Base-by-base conservation (phyloP, 2,797 vertebrate species). In the Falco peregrinus region DNA sequence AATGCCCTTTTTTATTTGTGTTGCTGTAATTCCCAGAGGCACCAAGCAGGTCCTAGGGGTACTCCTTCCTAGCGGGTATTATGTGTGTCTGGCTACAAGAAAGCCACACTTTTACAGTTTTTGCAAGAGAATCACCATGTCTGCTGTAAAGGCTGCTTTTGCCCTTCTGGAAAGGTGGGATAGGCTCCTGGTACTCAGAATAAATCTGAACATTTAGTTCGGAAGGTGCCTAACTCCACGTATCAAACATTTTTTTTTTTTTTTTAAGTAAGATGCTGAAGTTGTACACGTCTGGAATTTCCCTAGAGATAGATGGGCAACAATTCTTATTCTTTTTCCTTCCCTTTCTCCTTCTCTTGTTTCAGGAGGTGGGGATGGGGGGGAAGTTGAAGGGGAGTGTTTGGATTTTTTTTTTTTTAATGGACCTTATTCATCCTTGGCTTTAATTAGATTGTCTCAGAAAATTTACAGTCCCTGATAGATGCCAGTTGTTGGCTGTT, bases 401-500 rank as follows among this genome's bases (percentile, higher is more conserved):
- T 29, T 50, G 15, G 8, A 14, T 2, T 0, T 19, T 33, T 63
- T 56, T 5, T 28, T 45, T 79, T 82, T 69, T 47, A 20, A 69
- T 63, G 20, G 17, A 51, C 12, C 39, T 81, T 73, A 43, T 73
- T 78, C 45, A 86, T 33, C 7, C 77, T 81, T 86, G 35, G 6
- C 51, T 33, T 78, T 93, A 89, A 89, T 89, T 84, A 92, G n/a
- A 63, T 60, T 76, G 65, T 84, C 71, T 83, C 21, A 25, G 54
- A 83, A 93, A 89, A 95, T 89, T 89, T 95, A 87, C 8, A 5
- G 54, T 78, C 59, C 28, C 31, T 67, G 31, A 20, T 3, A 89
- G 33, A 26, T 2, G 0, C n/a, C 39, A 77, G 47, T 53, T 0
- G 0, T 39, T 67, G 41, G 10, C 84, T 76, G 35, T 85, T 91